These are phyloP conservation scores for Pseudorhombus dupliciocellatus DNA, from an alignment of 2,113 vertebrate species.

Conservation along the genomic window DNA sequence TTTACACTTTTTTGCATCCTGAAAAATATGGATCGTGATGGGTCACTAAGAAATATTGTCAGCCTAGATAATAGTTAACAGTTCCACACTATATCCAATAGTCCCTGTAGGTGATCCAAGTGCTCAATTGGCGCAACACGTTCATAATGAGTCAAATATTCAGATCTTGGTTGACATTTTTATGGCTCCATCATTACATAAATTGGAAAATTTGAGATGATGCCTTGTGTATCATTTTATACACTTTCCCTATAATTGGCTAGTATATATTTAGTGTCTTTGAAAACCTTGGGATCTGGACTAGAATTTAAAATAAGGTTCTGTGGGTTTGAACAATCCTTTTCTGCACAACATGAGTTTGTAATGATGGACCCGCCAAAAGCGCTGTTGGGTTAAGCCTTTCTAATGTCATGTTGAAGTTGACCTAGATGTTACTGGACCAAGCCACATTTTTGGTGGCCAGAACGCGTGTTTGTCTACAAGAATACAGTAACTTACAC, in stretches of 20 bases:
- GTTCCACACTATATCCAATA: not conserved
- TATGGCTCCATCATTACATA: conserved; percentile 37
- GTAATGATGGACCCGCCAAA: conserved; percentile 40
- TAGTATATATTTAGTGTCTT: conserved; percentile 54
- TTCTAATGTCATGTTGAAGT: conserved; percentile 35
- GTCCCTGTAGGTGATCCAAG: not conserved
- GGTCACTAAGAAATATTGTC: not conserved
- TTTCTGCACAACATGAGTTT: conserved; percentile 52
- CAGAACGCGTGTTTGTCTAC: conserved; percentile 13
- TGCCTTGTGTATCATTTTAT: conserved; percentile 48
- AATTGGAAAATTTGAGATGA: conserved; percentile 46
- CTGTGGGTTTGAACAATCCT: conserved; percentile 54
- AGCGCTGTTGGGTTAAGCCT: conserved; percentile 29
- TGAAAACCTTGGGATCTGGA: conserved; percentile 48
- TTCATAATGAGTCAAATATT: conserved; percentile 36
- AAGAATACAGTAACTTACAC: conserved; percentile 23
- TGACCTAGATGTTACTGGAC: conserved; percentile 16
- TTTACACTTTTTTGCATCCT: not conserved
- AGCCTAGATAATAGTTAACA: not conserved
- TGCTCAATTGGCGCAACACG: conserved; percentile 1
- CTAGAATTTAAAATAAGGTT: conserved; percentile 52
- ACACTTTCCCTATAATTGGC: conserved; percentile 56
- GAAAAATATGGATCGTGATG: not conserved
- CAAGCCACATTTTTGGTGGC: conserved; percentile 18
- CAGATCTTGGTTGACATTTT: conserved; percentile 22